phyloP scores from a whole-genome alignment of 2,888 invertebrate species.

The Alviniconcha strummeri region DNA sequence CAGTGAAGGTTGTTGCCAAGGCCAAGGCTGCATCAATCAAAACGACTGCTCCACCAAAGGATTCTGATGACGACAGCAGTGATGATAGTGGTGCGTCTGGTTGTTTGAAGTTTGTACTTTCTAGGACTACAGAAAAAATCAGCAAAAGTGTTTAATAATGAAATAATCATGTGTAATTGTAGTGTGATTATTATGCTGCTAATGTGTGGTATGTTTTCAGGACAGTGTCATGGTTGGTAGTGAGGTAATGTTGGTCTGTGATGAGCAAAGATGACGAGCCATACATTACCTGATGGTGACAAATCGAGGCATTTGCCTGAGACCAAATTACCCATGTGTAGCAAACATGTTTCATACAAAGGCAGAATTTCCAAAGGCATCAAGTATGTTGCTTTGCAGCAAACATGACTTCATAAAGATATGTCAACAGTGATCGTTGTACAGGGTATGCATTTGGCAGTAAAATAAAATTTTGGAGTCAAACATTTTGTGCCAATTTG shows the following conservation, averaged over 20 bases:
- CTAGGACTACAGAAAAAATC: no score
- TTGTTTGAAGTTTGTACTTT: background rate
- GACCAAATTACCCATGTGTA: background rate
- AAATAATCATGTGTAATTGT: background rate
- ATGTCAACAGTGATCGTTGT: no score
- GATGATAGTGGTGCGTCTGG: conserved; percentile 10
- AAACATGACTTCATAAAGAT: no score
- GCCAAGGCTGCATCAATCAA: background rate
- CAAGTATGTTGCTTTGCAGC: no score
- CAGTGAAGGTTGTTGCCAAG: conserved; percentile 2
- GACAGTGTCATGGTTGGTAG: background rate
- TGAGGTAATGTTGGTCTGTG: conserved; percentile 9
- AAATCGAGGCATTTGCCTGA: conserved; percentile 32
- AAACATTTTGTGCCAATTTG: no score
- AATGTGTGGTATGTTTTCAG: background rate
- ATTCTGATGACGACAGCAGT: conserved; percentile 9
- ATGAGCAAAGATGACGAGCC: conserved; percentile 31
- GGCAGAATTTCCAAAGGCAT: no score
- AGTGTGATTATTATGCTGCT: background rate
- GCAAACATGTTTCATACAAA: no score
- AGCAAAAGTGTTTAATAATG: background rate
- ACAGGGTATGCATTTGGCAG: no score
- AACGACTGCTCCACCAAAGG: conserved; percentile 4
- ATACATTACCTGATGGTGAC: conserved; percentile 25
- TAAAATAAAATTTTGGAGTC: no score